A percentile compares a stretch with the other conserved stretches of the same genome.
phyloP scores from a whole-genome alignment of 37 sponge, comb jelly and placozoan species.

The Tethya wilhelma region DNA sequence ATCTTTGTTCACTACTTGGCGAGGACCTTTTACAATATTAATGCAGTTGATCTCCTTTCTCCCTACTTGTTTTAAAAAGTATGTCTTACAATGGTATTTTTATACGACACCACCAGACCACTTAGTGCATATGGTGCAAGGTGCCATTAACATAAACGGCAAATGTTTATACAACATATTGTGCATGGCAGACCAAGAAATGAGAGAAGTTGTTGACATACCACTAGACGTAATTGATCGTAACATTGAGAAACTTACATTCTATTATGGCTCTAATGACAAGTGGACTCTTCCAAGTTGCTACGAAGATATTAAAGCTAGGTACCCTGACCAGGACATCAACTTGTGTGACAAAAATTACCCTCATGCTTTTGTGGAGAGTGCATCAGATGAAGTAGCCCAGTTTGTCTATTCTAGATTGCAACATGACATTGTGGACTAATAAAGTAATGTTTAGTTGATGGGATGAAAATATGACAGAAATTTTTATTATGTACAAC shows the following conservation, averaged over 20 bases:
- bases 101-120: constrained; percentile 36
- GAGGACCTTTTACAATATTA: constrained; percentile 2
- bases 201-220: constrained; percentile 48
- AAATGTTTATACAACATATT: constrained; percentile 54
- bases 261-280: constrained; percentile 78
- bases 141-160: constrained; percentile 32
- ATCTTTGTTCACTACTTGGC: constrained; percentile 46
- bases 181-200: constrained; percentile 63
- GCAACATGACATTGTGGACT: not conserved
- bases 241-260: constrained; percentile 46
- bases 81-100: constrained; percentile 15
- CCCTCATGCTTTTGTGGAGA: constrained; percentile 71
- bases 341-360: constrained; percentile 39
- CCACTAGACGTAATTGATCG: constrained; percentile 28
- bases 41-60: constrained; percentile 24
- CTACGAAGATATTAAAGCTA: constrained; percentile 33
- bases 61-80: not conserved
- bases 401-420: constrained; percentile 45
- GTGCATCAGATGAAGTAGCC: constrained; percentile 61
- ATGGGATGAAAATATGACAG: no score
- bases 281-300: constrained; percentile 45
- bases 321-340: constrained; percentile 59
- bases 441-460: not conserved
- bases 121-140: constrained; percentile 25
- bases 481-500: no score